phyloP scores from a whole-genome alignment of 2,113 vertebrate species.

The Irena cyanogastra region DNA sequence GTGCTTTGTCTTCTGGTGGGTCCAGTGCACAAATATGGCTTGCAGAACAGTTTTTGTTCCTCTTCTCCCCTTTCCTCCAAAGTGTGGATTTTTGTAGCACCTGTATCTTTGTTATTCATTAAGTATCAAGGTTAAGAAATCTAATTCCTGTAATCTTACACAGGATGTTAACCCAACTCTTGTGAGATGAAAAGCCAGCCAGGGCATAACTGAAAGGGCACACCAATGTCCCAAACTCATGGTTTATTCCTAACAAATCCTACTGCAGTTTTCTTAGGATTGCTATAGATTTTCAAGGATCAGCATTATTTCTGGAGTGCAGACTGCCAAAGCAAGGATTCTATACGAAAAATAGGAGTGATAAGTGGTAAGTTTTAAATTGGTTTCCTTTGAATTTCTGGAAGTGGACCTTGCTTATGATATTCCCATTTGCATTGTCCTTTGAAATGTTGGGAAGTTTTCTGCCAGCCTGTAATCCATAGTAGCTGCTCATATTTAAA shows the following conservation, averaged over 20 bases:
- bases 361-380: neutral
- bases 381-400: neutral
- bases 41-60: neutral
- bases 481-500: constrained; percentile 52
- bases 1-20: neutral
- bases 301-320: neutral
- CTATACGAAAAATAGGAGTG: neutral
- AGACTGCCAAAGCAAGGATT: neutral
- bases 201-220: neutral
- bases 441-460: constrained; percentile 1
- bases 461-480: neutral
- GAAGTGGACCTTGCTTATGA: neutral
- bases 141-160: neutral
- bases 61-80: neutral
- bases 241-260: constrained; percentile 42
- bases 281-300: constrained; percentile 21
- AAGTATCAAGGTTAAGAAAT: neutral
- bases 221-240: neutral
- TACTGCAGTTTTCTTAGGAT: constrained; percentile 26
- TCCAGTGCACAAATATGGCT: neutral
- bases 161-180: neutral
- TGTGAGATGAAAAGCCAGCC: neutral
- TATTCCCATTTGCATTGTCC: constrained; percentile 29
- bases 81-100: neutral
- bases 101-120: neutral